A percentile compares a stretch with the other conserved stretches of the same genome.
Evolutionary conservation across 2,888 invertebrate genomes (phyloP).

Genomic region (Lasius fuliginosus): DNA sequence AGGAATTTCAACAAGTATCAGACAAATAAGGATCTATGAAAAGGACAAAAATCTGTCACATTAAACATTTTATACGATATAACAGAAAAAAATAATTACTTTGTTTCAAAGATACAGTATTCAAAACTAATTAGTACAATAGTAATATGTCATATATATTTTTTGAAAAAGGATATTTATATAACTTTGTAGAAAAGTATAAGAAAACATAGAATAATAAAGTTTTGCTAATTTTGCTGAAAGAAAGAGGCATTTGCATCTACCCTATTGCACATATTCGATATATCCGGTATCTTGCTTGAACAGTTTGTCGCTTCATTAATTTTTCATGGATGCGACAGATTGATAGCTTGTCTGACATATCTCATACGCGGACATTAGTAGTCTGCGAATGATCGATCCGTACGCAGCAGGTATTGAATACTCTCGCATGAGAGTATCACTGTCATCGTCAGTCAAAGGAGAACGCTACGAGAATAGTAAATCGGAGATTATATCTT

Average conservation of each 20-base stretch:
- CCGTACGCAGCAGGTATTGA: slow-evolving; percentile 22
- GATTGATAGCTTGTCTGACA: slow-evolving; percentile 1
- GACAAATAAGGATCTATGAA: slow-evolving; percentile 25
- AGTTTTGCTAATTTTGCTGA: background rate
- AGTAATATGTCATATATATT: background rate
- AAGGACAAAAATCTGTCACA: slow-evolving; percentile 15
- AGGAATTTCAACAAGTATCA: slow-evolving; percentile 41
- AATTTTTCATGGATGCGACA: slow-evolving; percentile 30
- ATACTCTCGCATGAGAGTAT: slow-evolving; percentile 12
- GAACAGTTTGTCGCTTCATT: background rate
- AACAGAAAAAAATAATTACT: background rate
- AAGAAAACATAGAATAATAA: background rate
- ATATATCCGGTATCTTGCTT: background rate
- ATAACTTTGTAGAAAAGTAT: background rate
- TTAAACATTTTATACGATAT: background rate
- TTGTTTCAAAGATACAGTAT: background rate
- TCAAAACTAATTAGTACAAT: background rate
- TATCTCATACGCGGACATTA: slow-evolving; percentile 13
- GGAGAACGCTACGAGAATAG: background rate
- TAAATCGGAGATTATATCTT: slow-evolving; percentile 36
- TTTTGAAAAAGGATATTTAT: background rate
- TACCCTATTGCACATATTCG: background rate
- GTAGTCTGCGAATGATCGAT: slow-evolving; percentile 42
- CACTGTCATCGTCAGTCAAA: slow-evolving; percentile 38
- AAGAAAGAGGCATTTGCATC: background rate